Percentiles rank a stretch among this genome's conserved stretches.
These are phyloP conservation scores for Acleris holmiana DNA, from an alignment of 2,888 invertebrate genomes.

Conservation along the genomic window DNA sequence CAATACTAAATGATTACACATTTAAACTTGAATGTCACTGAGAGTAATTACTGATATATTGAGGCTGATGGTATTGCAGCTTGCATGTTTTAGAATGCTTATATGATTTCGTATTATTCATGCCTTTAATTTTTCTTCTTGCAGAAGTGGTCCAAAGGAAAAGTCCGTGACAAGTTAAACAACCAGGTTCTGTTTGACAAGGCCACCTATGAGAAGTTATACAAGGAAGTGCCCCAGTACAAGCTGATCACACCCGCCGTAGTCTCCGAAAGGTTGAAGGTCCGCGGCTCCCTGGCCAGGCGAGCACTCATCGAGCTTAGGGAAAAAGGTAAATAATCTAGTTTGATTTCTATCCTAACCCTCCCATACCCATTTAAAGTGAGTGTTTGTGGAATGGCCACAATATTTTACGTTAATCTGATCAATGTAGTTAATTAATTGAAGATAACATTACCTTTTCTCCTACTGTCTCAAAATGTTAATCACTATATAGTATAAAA, in stretches of 20 bases:
- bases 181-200: conserved; percentile 99
- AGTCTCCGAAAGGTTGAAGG: conserved; percentile 99
- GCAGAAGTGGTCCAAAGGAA: conserved; percentile 99
- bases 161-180: conserved; percentile 99
- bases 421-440: too few relatives aligned
- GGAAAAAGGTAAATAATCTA: conserved; percentile 89
- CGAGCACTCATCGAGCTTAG: conserved; percentile 96
- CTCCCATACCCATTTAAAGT: too few relatives aligned
- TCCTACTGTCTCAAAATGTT: too few relatives aligned
- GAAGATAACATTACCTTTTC: too few relatives aligned
- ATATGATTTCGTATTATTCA: conserved; percentile 23
- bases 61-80: conserved; percentile 80
- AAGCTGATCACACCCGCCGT: conserved; percentile 99
- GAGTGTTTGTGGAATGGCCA: too few relatives aligned
- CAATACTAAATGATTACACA: conserved; percentile 69
- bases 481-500: too few relatives aligned
- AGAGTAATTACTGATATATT: conserved; percentile 87
- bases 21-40: conserved; percentile 69
- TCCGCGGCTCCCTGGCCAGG: conserved; percentile 98
- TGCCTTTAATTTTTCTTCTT: conserved; percentile 56
- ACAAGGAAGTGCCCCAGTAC: conserved; percentile 98
- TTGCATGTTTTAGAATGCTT: neutral
- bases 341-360: too few relatives aligned
- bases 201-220: conserved; percentile 98
- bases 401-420: too few relatives aligned